phyloP scores from a whole-genome alignment of 2,113 vertebrate genomes.

The Natator depressus region DNA sequence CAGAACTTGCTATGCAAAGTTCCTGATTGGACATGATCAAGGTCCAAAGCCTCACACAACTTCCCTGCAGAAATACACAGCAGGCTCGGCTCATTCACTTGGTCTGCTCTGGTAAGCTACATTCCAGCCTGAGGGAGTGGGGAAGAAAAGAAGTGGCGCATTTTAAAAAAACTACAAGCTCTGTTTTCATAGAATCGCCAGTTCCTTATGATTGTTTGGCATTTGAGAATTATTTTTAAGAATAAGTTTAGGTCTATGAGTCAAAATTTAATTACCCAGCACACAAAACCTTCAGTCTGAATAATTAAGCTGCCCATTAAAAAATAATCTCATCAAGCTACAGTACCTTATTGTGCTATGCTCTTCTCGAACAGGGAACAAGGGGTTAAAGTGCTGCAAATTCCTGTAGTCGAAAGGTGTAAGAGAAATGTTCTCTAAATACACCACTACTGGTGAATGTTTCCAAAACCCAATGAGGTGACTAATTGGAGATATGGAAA shows the following conservation, averaged over 20 bases:
- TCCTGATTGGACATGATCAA: background rate
- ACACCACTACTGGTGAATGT: background rate
- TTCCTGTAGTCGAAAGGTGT: background rate
- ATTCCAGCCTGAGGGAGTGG: background rate
- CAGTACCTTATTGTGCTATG: background rate
- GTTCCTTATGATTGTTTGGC: background rate
- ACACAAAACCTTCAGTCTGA: background rate
- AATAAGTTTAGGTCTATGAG: fast-evolving
- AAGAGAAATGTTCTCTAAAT: background rate
- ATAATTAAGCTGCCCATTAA: background rate
- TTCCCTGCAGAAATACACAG: background rate
- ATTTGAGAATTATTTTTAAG: background rate
- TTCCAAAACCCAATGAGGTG: background rate
- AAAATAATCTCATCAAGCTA: background rate
- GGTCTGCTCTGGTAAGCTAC: fast-evolving
- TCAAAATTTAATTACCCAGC: background rate
- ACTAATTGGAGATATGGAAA: background rate
- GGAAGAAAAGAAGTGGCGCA: background rate
- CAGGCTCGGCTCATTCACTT: background rate
- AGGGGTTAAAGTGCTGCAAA: background rate
- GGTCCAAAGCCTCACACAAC: background rate
- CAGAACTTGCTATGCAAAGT: background rate
- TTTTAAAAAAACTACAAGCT: background rate
- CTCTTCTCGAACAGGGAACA: background rate
- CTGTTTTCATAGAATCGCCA: background rate